A percentile compares a stretch with the other conserved stretches of the same genome.
phyloP scores from a whole-genome alignment of 2,797 vertebrate species.

The Paramormyrops hopkinsi region DNA sequence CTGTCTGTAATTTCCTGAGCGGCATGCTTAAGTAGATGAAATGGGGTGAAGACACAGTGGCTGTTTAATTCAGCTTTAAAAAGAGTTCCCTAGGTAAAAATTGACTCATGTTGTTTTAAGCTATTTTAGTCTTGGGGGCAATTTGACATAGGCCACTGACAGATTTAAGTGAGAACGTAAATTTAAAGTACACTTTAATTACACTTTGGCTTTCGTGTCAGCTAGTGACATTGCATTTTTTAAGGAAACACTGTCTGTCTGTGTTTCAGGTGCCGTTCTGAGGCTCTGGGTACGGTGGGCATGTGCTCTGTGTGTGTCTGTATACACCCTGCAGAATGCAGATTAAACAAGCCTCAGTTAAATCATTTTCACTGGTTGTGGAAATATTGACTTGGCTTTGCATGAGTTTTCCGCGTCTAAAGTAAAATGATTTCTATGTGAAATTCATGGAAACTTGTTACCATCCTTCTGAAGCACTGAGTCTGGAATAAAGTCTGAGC shows the following conservation, averaged over 20 bases:
- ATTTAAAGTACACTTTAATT: conserved; percentile 47
- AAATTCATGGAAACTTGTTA: neutral
- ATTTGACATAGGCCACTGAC: conserved; percentile 50
- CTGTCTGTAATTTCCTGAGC: neutral
- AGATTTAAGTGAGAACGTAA: conserved; percentile 46
- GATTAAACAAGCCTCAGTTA: neutral
- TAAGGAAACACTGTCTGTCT: conserved; percentile 24
- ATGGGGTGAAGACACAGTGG: conserved; percentile 40
- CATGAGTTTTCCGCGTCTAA: neutral
- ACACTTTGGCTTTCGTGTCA: conserved; percentile 25
- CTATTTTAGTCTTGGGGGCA: conserved; percentile 49
- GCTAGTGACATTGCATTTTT: conserved; percentile 12
- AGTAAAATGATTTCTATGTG: neutral
- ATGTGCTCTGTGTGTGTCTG: neutral
- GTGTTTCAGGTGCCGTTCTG: conserved; percentile 14
- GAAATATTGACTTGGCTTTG: neutral
- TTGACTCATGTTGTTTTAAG: conserved; percentile 56
- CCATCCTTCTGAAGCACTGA: neutral
- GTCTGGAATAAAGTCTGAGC: neutral
- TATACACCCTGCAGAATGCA: neutral
- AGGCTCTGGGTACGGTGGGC: neutral
- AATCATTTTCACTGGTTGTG: neutral
- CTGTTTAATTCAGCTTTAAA: conserved; percentile 44
- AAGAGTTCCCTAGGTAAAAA: conserved; percentile 55
- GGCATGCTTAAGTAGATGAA: neutral